Percentiles rank a stretch among this genome's conserved stretches.
These are phyloP conservation scores for Morpho achilles DNA, from an alignment of 2,888 invertebrate species.

Conservation along the genomic window DNA sequence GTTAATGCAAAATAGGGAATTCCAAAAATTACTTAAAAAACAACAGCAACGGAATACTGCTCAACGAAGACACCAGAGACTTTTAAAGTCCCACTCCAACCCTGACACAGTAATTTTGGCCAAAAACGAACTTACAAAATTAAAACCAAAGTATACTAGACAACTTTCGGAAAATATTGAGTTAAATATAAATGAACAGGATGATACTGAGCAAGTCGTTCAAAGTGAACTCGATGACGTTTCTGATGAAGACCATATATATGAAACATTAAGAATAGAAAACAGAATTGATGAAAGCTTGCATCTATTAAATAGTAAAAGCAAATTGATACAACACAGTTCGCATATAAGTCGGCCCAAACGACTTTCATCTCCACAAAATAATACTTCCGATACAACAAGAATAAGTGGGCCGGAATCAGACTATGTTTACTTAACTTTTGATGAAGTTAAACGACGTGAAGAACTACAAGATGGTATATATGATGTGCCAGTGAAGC, in stretches of 20 bases:
- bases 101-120: conserved; percentile 71
- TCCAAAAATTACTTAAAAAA: conserved; percentile 87
- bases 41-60: conserved; percentile 80
- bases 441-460: conserved; percentile 56
- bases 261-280: conserved; percentile 78
- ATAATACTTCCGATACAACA: conserved; percentile 35
- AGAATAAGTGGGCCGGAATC: conserved; percentile 61
- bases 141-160: conserved; percentile 57
- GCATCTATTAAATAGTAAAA: conserved; percentile 50
- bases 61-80: conserved; percentile 75
- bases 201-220: conserved; percentile 34
- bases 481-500: conserved; percentile 64
- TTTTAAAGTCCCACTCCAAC: conserved; percentile 74
- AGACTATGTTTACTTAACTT: conserved; percentile 73
- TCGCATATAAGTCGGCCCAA: conserved; percentile 46
- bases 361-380: conserved; percentile 59
- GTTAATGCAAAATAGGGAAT: conserved; percentile 89
- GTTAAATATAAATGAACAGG: conserved; percentile 33
- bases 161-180: conserved; percentile 60
- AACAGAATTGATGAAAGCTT: conserved; percentile 49
- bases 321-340: conserved; percentile 55
- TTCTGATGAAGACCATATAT: conserved; percentile 78
- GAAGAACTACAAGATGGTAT: conserved; percentile 51
- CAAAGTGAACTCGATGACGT: conserved; percentile 41
- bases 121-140: conserved; percentile 51